Conservation (phyloP, 2,797 vertebrate genomes). For the Melanotaenia parkinsoni region DNA sequence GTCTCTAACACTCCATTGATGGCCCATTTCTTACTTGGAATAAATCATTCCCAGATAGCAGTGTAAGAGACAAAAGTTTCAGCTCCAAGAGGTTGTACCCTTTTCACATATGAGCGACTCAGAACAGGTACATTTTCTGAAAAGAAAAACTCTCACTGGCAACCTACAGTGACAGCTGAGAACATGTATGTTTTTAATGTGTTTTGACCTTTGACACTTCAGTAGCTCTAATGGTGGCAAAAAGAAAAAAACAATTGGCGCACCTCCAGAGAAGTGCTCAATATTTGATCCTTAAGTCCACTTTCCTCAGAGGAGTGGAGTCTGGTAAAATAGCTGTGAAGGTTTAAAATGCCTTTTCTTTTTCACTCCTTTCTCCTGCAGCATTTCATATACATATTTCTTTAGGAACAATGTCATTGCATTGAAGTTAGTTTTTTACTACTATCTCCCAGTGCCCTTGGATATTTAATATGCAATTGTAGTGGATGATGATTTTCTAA, state of each 20-base stretch:
- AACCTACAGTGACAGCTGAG: slow-evolving; percentile 45
- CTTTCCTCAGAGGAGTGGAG: slow-evolving; percentile 37
- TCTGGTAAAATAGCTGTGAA: slow-evolving; percentile 13
- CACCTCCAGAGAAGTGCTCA: slow-evolving; percentile 52
- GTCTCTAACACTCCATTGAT: slow-evolving; percentile 42
- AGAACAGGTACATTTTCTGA: slow-evolving; percentile 35
- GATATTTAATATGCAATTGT: neutral
- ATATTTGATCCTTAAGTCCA: slow-evolving; percentile 66
- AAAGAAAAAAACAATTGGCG: slow-evolving; percentile 47
- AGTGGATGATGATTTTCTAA: neutral
- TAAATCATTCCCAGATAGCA: slow-evolving; percentile 60
- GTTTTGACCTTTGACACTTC: slow-evolving; percentile 66
- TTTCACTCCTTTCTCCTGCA: neutral
- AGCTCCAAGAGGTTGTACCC: slow-evolving; percentile 39
- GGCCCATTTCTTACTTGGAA: slow-evolving; percentile 61
- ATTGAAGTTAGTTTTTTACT: neutral
- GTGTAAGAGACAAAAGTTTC: slow-evolving; percentile 53
- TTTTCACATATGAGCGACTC: slow-evolving; percentile 65
- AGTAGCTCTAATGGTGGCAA: slow-evolving; percentile 51
- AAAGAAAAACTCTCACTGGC: slow-evolving; percentile 29
- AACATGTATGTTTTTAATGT: slow-evolving; percentile 48
- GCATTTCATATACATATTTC: neutral
- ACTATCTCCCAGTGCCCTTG: neutral
- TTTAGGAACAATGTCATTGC: neutral
- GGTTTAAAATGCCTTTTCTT: slow-evolving; percentile 16